Base-by-base conservation (phyloP, 64 coral and sea anemone genomes). In the Stichodactyla helianthus region DNA sequence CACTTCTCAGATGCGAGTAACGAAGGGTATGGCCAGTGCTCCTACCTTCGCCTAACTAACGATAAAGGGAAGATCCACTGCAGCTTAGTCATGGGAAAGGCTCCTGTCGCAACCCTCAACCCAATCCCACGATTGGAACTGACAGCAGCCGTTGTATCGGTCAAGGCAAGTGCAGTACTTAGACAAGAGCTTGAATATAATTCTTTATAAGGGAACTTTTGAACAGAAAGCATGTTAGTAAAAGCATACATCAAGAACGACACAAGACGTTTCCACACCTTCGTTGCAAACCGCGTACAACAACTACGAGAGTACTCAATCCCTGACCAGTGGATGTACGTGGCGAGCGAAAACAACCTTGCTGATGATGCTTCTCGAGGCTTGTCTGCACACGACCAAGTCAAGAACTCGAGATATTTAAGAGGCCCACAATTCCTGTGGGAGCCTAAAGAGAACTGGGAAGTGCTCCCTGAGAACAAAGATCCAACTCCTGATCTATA, bases 1-100 rank as follows among this genome's bases (percentile, higher is more conserved):
- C 54, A 62, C 78, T 89, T 89, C 77, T 88, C 87, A 9, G 87
- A 89, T 57, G 58, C 87, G 14, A 52, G 56, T 11, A 53, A 67
- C 5, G 79, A 64, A n/a, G 31, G 57, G 2, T 90, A 76, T 58
- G 68, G 82, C 11, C 83, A 65, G 10, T 81, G 53, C 18, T 83
- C 79, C 2, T 89, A 89, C 10, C 52, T 89, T 10, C 88, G 61
- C 6, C 59, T 89, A 4, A 18, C 15, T n/a, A 19, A 83, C 22
- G 18, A 44, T 0, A 31, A 23, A 6, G 80, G 51, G 5, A 55
- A 51, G 51, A 26, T 89, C 55, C 20, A 89, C 11, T 89, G 88
- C 20, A 20, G 16, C 18, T 25, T 70, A 0, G 65, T 70, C 65
- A 23, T 70, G 19, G 65, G 65, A 23, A 70, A 70, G 20, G 65